A percentile compares a stretch with the other conserved stretches of the same genome.
Evolutionary conservation across 2,797 vertebrate species (phyloP).

Genomic region (Enoplosus armatus): DNA sequence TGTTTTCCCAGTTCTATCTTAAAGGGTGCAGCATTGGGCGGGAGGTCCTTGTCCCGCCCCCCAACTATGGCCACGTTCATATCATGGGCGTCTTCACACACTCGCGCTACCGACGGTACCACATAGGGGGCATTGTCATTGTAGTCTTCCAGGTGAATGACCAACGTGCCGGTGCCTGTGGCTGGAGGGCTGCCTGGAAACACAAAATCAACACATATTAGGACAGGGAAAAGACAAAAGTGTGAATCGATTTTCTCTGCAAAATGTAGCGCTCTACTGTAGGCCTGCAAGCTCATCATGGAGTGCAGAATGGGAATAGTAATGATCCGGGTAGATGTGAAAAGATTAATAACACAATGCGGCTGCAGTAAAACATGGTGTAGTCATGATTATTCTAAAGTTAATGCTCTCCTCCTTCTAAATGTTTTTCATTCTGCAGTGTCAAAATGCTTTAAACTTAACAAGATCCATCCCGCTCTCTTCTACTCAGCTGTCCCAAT

Average conservation of each 20-base stretch:
- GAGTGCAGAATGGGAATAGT: slow-evolving; percentile 17
- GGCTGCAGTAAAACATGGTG: slow-evolving; percentile 17
- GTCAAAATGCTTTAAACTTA: slow-evolving; percentile 21
- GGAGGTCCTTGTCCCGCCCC: slow-evolving; percentile 92
- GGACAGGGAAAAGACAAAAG: not conserved
- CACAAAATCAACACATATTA: slow-evolving; percentile 9
- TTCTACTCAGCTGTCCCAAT: slow-evolving; percentile 46
- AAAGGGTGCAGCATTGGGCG: slow-evolving; percentile 94
- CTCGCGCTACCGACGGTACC: slow-evolving; percentile 89
- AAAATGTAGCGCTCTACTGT: not conserved
- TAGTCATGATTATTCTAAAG: slow-evolving; percentile 29
- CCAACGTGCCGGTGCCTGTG: slow-evolving; percentile 93
- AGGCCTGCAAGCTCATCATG: slow-evolving; percentile 3
- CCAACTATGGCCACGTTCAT: slow-evolving; percentile 91
- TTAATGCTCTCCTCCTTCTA: slow-evolving; percentile 25
- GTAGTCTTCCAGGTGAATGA: slow-evolving; percentile 93
- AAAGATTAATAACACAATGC: slow-evolving; percentile 18
- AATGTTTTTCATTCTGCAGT: slow-evolving; percentile 19
- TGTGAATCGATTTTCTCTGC: not conserved
- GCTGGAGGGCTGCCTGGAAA: slow-evolving; percentile 91
- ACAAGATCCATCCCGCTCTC: slow-evolving; percentile 23
- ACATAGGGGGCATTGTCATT: slow-evolving; percentile 95
- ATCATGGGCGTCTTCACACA: slow-evolving; percentile 93
- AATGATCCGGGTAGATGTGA: slow-evolving; percentile 29
- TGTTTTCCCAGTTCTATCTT: slow-evolving; percentile 95